Evolutionary conservation across 1,140 invertebrate genomes (phyloP).

Genomic region (Dendrolimus punctatus): DNA sequence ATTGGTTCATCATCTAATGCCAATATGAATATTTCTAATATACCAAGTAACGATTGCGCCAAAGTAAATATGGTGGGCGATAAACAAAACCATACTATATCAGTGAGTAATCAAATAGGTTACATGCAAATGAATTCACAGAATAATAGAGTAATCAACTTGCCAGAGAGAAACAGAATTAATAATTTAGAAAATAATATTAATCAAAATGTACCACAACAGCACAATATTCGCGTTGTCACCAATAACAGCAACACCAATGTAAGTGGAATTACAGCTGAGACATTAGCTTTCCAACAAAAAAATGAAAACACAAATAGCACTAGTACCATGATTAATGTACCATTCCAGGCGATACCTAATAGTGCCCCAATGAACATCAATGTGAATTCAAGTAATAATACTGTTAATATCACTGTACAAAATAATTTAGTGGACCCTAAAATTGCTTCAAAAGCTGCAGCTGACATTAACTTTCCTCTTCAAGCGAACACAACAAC

Average conservation of each 20-base stretch:
- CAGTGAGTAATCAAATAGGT: slow-evolving; percentile 61
- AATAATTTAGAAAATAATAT: slow-evolving; percentile 51
- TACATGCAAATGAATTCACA: slow-evolving; percentile 67
- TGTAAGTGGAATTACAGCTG: slow-evolving; percentile 38
- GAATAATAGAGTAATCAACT: slow-evolving; percentile 62
- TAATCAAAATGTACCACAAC: slow-evolving; percentile 54
- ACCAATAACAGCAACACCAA: slow-evolving; percentile 53
- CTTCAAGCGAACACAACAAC: slow-evolving; percentile 43
- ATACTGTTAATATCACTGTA: slow-evolving; percentile 64
- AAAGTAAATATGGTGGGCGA: slow-evolving; percentile 56
- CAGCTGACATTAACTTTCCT: slow-evolving; percentile 56
- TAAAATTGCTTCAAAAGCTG: slow-evolving; percentile 61
- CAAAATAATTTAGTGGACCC: slow-evolving; percentile 66
- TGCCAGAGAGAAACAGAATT: slow-evolving; percentile 59
- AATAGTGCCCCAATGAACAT: slow-evolving; percentile 68
- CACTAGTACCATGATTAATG: slow-evolving; percentile 59
- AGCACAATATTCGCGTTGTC: slow-evolving; percentile 62
- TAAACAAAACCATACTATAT: slow-evolving; percentile 59
- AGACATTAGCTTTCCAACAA: slow-evolving; percentile 54
- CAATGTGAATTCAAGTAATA: slow-evolving; percentile 65
- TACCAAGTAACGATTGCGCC: slow-evolving; percentile 51
- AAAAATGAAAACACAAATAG: slow-evolving; percentile 33
- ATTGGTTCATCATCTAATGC: slow-evolving; percentile 39
- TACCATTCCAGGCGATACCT: slow-evolving; percentile 63
- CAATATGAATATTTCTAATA: slow-evolving; percentile 39